These are phyloP conservation scores for Metaphire vulgaris DNA, from an alignment of 1,140 invertebrate genomes.

Conservation along the genomic window DNA sequence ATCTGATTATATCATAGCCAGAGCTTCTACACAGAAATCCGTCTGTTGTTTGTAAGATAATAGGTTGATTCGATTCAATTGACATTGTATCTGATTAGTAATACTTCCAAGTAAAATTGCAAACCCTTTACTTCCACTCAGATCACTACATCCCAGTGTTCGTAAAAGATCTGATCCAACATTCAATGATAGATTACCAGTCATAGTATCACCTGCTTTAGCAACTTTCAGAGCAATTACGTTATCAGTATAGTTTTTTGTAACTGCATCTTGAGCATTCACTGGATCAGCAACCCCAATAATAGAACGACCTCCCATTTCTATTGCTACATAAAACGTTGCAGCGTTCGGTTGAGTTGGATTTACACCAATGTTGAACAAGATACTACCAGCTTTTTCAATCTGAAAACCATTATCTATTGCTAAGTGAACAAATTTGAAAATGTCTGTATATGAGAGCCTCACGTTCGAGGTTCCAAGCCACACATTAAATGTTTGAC, in stretches of 20 bases:
- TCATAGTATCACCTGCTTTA: not conserved
- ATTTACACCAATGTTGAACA: not conserved
- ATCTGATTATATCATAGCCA: not conserved
- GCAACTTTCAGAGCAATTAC: not conserved
- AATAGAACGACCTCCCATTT: too few relatives aligned
- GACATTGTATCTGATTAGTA: not conserved
- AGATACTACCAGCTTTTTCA: not conserved
- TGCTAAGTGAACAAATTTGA: too few relatives aligned
- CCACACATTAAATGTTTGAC: too few relatives aligned
- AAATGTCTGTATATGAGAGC: too few relatives aligned
- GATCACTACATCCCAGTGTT: not conserved
- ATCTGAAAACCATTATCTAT: not conserved
- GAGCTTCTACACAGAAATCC: not conserved
- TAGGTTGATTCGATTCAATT: not conserved
- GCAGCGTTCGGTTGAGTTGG: too few relatives aligned
- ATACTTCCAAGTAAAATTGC: not conserved
- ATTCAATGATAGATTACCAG: not conserved
- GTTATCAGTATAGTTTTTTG: not conserved
- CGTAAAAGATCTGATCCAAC: not conserved
- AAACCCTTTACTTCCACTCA: not conserved
- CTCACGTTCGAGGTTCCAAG: too few relatives aligned
- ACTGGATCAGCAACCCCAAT: too few relatives aligned
- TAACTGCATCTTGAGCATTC: not conserved
- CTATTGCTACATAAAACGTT: too few relatives aligned
- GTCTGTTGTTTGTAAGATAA: not conserved